Conservation (phyloP, 2,113 vertebrate genomes). For the Scophthalmus maximus region DNA sequence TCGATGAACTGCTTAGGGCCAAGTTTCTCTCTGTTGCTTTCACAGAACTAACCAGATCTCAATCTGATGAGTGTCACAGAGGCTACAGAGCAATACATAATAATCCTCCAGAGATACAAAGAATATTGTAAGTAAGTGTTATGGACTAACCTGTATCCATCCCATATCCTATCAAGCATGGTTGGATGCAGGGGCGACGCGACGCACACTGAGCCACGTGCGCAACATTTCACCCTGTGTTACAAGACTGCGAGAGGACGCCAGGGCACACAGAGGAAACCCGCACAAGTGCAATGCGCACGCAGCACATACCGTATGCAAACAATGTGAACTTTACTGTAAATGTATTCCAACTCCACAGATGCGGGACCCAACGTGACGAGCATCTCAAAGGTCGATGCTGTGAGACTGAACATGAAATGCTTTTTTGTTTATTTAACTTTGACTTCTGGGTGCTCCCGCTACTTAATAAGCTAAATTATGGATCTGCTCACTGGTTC, state of each 20-base stretch:
- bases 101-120: background rate
- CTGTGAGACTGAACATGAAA: background rate
- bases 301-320: background rate
- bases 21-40: background rate
- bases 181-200: background rate
- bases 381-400: background rate
- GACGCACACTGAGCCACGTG: background rate
- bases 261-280: constrained; percentile 22
- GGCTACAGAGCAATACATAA: background rate
- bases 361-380: background rate
- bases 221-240: constrained; percentile 1
- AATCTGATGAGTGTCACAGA: background rate
- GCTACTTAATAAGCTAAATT: constrained; percentile 12
- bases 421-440: constrained; percentile 1
- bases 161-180: background rate
- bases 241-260: constrained; percentile 11
- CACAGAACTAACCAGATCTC: background rate
- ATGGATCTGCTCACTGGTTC: constrained; percentile 1
- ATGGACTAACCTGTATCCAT: background rate
- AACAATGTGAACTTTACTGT: background rate
- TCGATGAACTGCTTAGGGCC: background rate
- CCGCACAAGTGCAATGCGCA: background rate
- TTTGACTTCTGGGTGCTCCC: constrained; percentile 16
- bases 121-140: background rate
- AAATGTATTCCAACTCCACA: constrained; percentile 4